phyloP scores from a whole-genome alignment of 2,113 vertebrate species.

The Tretioscincus oriximinensis region DNA sequence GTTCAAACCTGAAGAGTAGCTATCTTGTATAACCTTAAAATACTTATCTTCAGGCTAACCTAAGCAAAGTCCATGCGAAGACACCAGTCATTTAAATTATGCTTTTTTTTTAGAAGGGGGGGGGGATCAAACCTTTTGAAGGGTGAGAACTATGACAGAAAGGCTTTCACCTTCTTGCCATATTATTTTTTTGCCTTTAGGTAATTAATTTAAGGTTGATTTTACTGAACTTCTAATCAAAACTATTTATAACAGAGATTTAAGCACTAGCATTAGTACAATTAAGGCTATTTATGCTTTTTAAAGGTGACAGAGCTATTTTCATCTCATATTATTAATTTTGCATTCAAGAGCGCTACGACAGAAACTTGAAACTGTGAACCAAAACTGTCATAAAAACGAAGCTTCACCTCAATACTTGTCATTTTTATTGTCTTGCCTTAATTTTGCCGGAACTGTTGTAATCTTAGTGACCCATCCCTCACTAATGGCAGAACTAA shows the following conservation, averaged over 20 bases:
- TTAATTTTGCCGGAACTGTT: conserved; percentile 26
- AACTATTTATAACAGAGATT: conserved; percentile 8
- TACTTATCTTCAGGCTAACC: not conserved
- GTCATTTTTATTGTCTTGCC: not conserved
- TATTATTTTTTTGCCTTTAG: not conserved
- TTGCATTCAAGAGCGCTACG: not conserved
- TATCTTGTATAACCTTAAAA: not conserved
- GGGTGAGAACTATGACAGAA: not conserved
- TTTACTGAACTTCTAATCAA: conserved; percentile 15
- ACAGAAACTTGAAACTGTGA: conserved; percentile 22
- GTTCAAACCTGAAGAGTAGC: not conserved
- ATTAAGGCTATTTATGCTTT: not conserved
- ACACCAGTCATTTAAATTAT: not conserved
- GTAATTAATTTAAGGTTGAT: not conserved
- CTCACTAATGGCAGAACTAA: conserved; percentile 1
- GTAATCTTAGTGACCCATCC: conserved; percentile 21
- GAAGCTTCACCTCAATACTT: conserved; percentile 14
- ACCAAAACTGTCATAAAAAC: conserved; percentile 17
- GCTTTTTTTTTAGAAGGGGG: no score
- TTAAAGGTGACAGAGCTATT: not conserved
- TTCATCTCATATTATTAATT: not conserved
- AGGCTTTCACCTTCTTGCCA: not conserved
- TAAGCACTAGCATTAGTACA: not conserved
- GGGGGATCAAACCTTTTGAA: conserved; percentile 18
- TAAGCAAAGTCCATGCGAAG: not conserved